Percentiles rank a stretch among this genome's conserved stretches.
Conservation (phyloP, 2,113 vertebrate genomes). For the Oenanthe melanoleuca region DNA sequence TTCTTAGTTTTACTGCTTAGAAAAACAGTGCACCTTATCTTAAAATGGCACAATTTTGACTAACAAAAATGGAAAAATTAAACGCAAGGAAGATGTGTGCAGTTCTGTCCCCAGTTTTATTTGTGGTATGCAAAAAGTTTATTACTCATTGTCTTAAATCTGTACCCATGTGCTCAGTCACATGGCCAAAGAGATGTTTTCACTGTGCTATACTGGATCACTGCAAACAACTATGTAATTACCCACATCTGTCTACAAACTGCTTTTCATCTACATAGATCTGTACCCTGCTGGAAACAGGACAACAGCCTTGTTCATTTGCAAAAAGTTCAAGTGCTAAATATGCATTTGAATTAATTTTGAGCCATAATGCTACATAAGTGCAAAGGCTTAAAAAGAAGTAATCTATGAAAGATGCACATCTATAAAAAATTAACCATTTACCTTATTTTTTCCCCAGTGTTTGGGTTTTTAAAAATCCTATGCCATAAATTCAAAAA, state of each 20-base stretch:
- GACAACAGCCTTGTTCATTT: neutral
- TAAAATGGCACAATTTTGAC: neutral
- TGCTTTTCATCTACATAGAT: neutral
- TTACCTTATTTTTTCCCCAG: neutral
- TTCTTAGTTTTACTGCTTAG: neutral
- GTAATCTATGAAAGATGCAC: neutral
- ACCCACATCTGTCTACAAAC: conserved; percentile 11
- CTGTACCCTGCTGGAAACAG: neutral
- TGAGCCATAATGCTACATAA: neutral
- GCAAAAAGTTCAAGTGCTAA: neutral
- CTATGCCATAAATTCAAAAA: neutral
- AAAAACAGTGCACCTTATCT: neutral
- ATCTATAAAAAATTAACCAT: neutral
- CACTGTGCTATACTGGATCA: neutral
- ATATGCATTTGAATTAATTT: neutral
- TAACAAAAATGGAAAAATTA: neutral
- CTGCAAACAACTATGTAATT: neutral
- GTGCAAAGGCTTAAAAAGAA: conserved; percentile 5
- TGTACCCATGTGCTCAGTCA: neutral
- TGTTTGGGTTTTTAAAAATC: neutral
- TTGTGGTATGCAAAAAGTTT: neutral
- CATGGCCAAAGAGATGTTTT: neutral
- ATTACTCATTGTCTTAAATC: conserved; percentile 11
- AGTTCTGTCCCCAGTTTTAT: neutral
- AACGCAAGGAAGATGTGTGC: neutral